A percentile compares a stretch with the other conserved stretches of the same genome.
Evolutionary conservation across 2,888 invertebrate species (phyloP).

Genomic region (Lithosia quadra): DNA sequence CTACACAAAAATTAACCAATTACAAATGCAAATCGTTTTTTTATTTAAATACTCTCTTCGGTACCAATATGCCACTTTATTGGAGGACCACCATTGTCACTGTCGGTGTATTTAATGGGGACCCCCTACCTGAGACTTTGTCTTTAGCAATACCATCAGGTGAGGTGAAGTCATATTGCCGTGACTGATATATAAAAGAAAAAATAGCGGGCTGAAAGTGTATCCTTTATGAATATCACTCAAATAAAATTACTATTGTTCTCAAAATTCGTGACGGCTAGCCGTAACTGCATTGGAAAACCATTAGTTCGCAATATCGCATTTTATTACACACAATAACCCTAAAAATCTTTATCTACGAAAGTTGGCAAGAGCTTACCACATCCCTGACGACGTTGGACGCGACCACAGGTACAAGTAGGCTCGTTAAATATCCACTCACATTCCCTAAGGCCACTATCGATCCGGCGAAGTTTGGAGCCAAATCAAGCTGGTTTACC

Average conservation of each 20-base stretch:
- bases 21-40: too few species aligned
- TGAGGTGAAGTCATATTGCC: too few species aligned
- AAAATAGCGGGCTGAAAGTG: too few species aligned
- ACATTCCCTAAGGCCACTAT: slow-evolving; percentile 93
- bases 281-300: not conserved
- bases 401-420: slow-evolving; percentile 90
- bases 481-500: slow-evolving; percentile 92
- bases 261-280: not conserved
- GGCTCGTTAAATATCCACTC: slow-evolving; percentile 87
- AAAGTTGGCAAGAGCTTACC: slow-evolving; percentile 79
- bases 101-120: too few species aligned
- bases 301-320: slow-evolving; percentile 1
- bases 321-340: slow-evolving; percentile 9
- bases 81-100: too few species aligned
- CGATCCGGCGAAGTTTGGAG: slow-evolving; percentile 92
- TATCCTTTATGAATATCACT: not conserved
- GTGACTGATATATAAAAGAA: too few species aligned
- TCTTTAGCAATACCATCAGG: too few species aligned
- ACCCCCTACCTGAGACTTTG: too few species aligned
- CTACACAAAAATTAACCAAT: too few species aligned
- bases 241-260: not conserved
- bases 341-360: slow-evolving; percentile 8
- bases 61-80: too few species aligned
- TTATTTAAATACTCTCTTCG: too few species aligned
- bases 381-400: slow-evolving; percentile 89